Evolutionary conservation across 1,140 invertebrate genomes (phyloP).

Genomic region (Bombus polaris): DNA sequence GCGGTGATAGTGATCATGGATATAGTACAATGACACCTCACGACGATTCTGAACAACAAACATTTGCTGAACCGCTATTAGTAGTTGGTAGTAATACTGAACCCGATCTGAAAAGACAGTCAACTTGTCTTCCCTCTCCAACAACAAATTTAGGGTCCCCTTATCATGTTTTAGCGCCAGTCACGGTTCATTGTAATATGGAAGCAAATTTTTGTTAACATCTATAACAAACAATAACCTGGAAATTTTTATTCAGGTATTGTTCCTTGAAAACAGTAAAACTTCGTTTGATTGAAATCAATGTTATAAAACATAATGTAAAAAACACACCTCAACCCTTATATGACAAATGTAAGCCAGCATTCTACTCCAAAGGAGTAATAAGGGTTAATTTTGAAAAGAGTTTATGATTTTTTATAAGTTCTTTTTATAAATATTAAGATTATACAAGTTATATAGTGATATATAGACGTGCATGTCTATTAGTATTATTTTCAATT

Average conservation of each 20-base stretch:
- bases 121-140: constrained; percentile 75
- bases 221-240: background rate
- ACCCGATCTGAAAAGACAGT: constrained; percentile 74
- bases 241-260: background rate
- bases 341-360: too few species aligned
- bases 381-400: background rate
- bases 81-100: constrained; percentile 79
- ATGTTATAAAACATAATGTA: background rate
- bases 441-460: constrained; percentile 12
- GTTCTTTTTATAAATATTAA: constrained; percentile 14
- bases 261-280: background rate
- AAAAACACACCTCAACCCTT: background rate
- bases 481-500: background rate
- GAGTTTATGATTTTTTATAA: constrained; percentile 11
- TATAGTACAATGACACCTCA: constrained; percentile 98
- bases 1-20: constrained; percentile 95
- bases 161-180: constrained; percentile 91
- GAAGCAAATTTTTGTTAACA: constrained; percentile 84
- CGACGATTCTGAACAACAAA: constrained; percentile 92
- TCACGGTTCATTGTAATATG: constrained; percentile 93
- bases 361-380: too few species aligned
- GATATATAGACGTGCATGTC: background rate
- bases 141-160: constrained; percentile 82
- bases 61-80: constrained; percentile 86
- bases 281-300: background rate